A percentile compares a stretch with the other conserved stretches of the same genome.
These are phyloP conservation scores for Archivesica marissinica DNA, from an alignment of 1,140 invertebrate species.

Conservation along the genomic window DNA sequence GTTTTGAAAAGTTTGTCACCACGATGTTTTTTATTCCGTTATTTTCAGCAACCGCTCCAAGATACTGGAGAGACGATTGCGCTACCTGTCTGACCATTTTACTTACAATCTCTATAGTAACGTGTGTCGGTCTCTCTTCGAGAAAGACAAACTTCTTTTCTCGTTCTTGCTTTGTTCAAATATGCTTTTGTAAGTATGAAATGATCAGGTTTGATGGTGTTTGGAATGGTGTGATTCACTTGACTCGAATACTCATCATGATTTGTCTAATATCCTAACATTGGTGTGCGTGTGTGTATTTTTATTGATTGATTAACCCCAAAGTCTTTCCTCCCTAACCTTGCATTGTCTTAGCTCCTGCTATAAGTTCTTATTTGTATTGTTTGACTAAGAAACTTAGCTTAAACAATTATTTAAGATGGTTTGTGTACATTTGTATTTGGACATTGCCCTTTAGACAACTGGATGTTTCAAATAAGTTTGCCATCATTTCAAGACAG, in stretches of 20 bases:
- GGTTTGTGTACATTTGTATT: too few species aligned
- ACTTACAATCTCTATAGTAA: conserved; percentile 82
- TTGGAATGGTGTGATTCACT: not conserved
- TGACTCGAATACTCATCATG: not conserved
- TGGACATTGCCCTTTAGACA: too few species aligned
- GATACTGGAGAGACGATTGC: conserved; percentile 80
- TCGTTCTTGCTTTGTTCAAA: conserved; percentile 84
- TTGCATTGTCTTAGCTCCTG: too few species aligned
- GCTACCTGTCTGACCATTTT: conserved; percentile 84
- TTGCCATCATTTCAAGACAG: too few species aligned
- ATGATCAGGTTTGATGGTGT: not conserved
- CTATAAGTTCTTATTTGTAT: too few species aligned
- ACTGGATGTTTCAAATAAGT: too few species aligned
- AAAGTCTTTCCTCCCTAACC: not conserved
- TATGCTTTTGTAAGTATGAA: conserved; percentile 84
- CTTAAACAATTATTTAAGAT: too few species aligned
- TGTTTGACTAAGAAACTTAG: too few species aligned
- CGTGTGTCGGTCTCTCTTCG: conserved; percentile 83
- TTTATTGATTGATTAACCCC: not conserved
- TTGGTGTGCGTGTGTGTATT: not conserved
- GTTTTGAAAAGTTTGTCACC: not conserved
- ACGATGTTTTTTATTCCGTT: conserved; percentile 15
- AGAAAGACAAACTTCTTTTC: conserved; percentile 84
- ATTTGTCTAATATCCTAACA: not conserved
- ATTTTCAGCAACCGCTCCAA: conserved; percentile 84